These are phyloP conservation scores for Hypercompe scribonia DNA, from an alignment of 2,888 invertebrate genomes.

Conservation along the genomic window DNA sequence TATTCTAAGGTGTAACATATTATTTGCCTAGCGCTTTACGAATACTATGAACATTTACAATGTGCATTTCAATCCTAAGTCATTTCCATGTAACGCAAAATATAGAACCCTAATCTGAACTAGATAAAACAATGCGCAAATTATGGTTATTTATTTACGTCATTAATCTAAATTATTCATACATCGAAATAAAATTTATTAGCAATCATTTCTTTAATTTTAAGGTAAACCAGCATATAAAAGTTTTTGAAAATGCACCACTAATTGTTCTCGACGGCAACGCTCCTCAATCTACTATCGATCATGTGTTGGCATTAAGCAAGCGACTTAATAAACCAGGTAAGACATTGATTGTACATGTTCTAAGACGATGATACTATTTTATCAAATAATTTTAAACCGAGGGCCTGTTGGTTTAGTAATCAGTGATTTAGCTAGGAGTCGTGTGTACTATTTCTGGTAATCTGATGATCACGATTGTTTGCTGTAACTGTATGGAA, in stretches of 20 bases:
- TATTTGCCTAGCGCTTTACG: not conserved
- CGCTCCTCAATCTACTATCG: slow-evolving; percentile 89
- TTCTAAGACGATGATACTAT: not conserved
- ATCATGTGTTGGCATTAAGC: slow-evolving; percentile 88
- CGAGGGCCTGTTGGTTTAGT: no score
- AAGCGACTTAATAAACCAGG: slow-evolving; percentile 88
- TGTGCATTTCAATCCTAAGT: no score
- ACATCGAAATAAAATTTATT: no score
- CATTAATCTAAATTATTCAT: no score
- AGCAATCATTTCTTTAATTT: slow-evolving; percentile 49
- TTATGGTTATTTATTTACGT: no score
- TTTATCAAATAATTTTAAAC: not conserved
- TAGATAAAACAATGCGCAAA: no score
- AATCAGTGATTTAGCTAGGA: not conserved
- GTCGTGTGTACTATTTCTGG: not conserved
- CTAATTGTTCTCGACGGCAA: slow-evolving; percentile 95
- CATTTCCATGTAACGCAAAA: no score
- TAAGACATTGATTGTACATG: slow-evolving; percentile 66
- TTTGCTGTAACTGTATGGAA: no score
- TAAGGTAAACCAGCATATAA: slow-evolving; percentile 87
- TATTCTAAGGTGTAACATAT: not conserved
- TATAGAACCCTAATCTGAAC: no score
- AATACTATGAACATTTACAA: not conserved
- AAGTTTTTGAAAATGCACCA: slow-evolving; percentile 88
- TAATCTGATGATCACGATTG: not conserved